Evolutionary conservation across 2,888 invertebrate species (phyloP), one percentile per base, ranked within the genome.

Genomic region (Panzeria rudis): DNA sequence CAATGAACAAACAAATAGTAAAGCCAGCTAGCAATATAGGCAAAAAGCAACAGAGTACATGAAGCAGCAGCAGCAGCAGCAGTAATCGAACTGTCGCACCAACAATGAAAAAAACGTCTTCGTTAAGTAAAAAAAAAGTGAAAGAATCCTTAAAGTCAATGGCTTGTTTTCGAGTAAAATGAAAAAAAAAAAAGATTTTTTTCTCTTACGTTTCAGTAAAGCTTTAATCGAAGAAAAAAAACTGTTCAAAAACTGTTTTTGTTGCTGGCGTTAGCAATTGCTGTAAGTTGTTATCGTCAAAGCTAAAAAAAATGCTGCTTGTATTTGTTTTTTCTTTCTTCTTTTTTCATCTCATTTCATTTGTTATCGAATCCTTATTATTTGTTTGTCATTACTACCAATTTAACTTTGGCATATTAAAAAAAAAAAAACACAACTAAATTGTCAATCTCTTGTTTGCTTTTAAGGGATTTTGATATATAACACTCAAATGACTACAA

Each of bases 301-400:
- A 62, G 77, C 23, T 6, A 56, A 77, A 64, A 84, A 47, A 83
- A 47, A 56, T 62, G 44, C 50, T 69, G 44, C 15, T 41, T 29
- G 29, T 29, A 29, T 17, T 44, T 72, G 68, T 25, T 61, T 76
- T 29, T 61, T 7, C 47, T 71, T 50, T 47, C 15, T 61, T 23
- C 11, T 59, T 35, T 54, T 62, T 54, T 61, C 15, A 72, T 75
- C 64, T 81, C 76, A 29, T 41, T 47, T 41, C 59, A 80, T 35
- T 84, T 78, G 62, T 78, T 73, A 81, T 32, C 72, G 64, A 82
- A 76, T 77, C 38, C 81, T 77, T 71, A 81, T 76, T 79, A 82
- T 85, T 85, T 85, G 82, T 85, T 78, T 85, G 85, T 82, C 82
- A 85, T 82, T 82, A 85, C 85, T 71, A 71, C 11, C 82, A 78